These are phyloP conservation scores for Herpetotheres cachinnans DNA, from an alignment of 2,113 vertebrate genomes.

Conservation along the genomic window DNA sequence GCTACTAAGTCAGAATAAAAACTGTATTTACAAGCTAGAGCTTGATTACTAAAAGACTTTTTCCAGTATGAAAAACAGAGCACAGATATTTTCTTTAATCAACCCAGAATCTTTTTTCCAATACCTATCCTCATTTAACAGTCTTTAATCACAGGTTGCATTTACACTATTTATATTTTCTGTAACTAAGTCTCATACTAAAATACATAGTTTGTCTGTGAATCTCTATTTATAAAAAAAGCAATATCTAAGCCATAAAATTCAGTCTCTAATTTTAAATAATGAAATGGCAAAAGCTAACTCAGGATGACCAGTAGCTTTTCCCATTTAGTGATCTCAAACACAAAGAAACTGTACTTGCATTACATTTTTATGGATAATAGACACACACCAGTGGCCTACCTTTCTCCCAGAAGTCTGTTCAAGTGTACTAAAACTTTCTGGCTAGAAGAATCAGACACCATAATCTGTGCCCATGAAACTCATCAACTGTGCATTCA, in stretches of 20 bases:
- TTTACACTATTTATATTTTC: not conserved
- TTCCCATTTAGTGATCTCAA: not conserved
- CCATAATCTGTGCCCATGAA: not conserved
- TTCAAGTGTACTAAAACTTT: not conserved
- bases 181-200: not conserved
- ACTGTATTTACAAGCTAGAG: not conserved
- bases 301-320: not conserved
- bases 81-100: not conserved
- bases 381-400: not conserved
- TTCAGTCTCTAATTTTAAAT: not conserved
- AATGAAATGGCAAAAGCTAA: not conserved
- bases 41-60: not conserved
- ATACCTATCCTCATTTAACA: not conserved
- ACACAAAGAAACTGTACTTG: not conserved
- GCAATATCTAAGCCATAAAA: not conserved
- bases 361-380: not conserved
- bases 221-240: not conserved
- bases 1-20: not conserved
- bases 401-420: not conserved
- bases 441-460: not conserved
- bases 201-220: not conserved
- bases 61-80: not conserved
- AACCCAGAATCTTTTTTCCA: not conserved
- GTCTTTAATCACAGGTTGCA: not conserved
- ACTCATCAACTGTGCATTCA: not conserved